These are phyloP conservation scores for Machaerirhynchus nigripectus DNA, from an alignment of 2,113 vertebrate genomes.

Conservation along the genomic window DNA sequence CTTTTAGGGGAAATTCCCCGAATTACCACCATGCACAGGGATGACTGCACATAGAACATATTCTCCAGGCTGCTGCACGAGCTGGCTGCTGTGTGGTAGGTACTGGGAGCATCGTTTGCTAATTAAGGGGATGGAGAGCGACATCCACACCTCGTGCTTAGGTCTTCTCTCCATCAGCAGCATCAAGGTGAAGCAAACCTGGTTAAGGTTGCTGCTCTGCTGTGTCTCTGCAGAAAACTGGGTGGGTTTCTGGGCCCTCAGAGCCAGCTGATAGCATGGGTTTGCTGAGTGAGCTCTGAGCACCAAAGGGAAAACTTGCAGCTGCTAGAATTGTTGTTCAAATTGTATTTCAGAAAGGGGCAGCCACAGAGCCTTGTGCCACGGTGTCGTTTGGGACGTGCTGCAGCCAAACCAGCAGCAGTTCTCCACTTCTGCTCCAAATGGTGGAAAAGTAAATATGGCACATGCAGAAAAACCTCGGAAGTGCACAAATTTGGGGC, in stretches of 20 bases:
- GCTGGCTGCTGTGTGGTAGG: background rate
- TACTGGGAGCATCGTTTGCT: background rate
- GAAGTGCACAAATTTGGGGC: accelerated
- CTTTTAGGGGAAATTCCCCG: background rate
- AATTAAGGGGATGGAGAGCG: background rate
- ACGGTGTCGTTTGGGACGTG: accelerated
- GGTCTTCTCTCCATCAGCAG: background rate
- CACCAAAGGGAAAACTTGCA: background rate
- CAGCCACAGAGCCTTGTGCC: background rate
- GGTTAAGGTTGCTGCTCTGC: background rate
- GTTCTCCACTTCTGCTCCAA: background rate
- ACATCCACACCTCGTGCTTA: accelerated
- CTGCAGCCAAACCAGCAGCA: background rate
- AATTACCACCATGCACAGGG: background rate
- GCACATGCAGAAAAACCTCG: background rate
- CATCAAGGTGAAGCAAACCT: background rate
- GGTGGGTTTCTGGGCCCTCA: background rate
- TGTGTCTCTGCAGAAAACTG: background rate
- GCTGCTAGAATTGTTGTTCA: background rate
- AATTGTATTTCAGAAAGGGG: background rate
- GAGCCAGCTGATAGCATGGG: background rate
- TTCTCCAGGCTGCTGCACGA: background rate
- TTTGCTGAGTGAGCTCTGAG: background rate
- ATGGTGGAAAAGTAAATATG: background rate
- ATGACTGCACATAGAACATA: background rate